These are phyloP conservation scores for Caenorhabditis panamensis DNA, from an alignment of 2,888 invertebrate genomes.

Conservation along the genomic window DNA sequence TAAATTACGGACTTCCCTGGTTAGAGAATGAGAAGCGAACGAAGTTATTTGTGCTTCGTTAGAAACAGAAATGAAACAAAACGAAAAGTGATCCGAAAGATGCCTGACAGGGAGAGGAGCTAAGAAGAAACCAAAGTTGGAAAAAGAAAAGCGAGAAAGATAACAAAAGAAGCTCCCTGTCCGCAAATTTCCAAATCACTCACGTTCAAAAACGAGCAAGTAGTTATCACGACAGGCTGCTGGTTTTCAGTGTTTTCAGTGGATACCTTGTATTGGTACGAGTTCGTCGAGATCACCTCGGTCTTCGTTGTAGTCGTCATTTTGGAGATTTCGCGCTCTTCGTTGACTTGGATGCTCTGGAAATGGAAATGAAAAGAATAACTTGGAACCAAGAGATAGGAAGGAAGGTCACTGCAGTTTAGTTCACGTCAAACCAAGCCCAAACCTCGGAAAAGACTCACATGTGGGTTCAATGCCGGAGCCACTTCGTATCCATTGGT, in stretches of 20 bases:
- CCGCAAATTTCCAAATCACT: slow-evolving; percentile 40
- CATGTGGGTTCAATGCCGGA: slow-evolving; percentile 57
- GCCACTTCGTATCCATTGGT: slow-evolving; percentile 41
- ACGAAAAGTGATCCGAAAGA: slow-evolving; percentile 38
- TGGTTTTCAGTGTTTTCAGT: slow-evolving; percentile 2
- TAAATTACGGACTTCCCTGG: too few relatives aligned
- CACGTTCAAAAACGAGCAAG: slow-evolving; percentile 58
- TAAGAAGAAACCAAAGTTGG: background rate
- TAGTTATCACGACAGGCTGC: slow-evolving; percentile 26
- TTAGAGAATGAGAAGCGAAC: too few relatives aligned
- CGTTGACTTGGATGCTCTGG: slow-evolving; percentile 71
- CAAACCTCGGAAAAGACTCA: too few relatives aligned
- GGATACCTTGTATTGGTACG: slow-evolving; percentile 59
- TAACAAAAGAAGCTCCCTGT: background rate
- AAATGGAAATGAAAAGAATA: slow-evolving; percentile 19
- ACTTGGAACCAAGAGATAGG: background rate
- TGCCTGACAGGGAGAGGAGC: slow-evolving; percentile 27
- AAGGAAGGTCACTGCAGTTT: too few relatives aligned
- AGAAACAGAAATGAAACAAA: slow-evolving; percentile 19
- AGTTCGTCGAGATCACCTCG: slow-evolving; percentile 34
- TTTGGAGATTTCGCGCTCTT: slow-evolving; percentile 58
- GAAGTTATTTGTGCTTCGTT: too few relatives aligned
- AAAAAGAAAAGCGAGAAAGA: background rate
- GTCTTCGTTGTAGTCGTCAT: slow-evolving; percentile 40
- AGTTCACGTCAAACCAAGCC: too few relatives aligned